Base-by-base conservation (phyloP, 1,140 invertebrate species). In the Sesamia nonagrioides region DNA sequence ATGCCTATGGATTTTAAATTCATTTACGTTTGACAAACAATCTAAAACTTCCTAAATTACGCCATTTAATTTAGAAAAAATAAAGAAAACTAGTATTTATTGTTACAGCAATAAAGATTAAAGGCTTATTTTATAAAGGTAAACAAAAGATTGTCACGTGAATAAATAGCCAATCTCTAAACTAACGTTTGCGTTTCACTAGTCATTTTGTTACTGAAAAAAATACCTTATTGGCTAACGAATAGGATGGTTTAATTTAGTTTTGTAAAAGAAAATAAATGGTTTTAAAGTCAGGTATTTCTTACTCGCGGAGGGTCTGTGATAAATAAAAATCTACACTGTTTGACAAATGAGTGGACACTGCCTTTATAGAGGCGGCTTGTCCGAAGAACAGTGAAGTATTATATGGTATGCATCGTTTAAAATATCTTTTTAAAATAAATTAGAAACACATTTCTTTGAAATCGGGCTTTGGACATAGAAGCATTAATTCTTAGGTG, bases 301-400 rank as follows among this genome's bases (percentile, higher is more conserved):
- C 83, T 89, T 86, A 84, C 80, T 79, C 88, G 90, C 82, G 89
- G 89, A 86, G 89, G 92, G 91, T 94, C 92, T 77, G 80, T 78
- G 86, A 92, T 94, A 92, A 91, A 92, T 91, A 92, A 94, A 89
- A 92, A 94, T 94, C 91, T 88, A 91, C 84, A 84, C 77, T 60
- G 78, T 82, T 88, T 94, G 91, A 94, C 92, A 94, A 94, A 94
- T 94, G 91, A 94, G 87, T 50, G 86, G 87, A 90, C 90, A 88
- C 82, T 85, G 79, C 82, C 80, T 91, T 92, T 92, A 91, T 89
- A 79, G 87, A 81, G 78, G 88, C 89, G 91, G 91, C 77, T 58
- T 83, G 66, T 89, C 40, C 85, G 82, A 85, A 71, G 50, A 74
- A 74, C 78, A 76, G 21, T 40, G 27, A 48, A 21, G 45, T 68